These are phyloP conservation scores for Neosilurus mollespiculum DNA, from an alignment of 2,797 vertebrate genomes.

Conservation along the genomic window DNA sequence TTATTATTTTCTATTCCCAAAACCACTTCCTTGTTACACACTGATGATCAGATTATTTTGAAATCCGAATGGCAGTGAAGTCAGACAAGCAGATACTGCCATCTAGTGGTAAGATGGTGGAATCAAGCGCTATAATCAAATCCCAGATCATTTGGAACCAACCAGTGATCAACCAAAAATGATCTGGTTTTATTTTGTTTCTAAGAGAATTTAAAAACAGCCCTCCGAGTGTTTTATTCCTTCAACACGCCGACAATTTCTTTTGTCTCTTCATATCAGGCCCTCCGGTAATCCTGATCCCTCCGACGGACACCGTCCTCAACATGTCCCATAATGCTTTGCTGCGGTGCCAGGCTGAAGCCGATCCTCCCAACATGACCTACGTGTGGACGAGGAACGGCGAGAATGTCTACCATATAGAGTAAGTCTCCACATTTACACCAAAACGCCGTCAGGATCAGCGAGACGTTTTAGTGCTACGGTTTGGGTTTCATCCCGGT, in stretches of 20 bases:
- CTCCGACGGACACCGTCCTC: slow-evolving; percentile 79
- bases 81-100: slow-evolving; percentile 3
- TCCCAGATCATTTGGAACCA: neutral
- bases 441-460: neutral
- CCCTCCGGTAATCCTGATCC: slow-evolving; percentile 83
- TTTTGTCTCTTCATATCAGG: slow-evolving; percentile 66
- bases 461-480: neutral
- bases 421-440: slow-evolving; percentile 67
- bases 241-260: too few relatives aligned
- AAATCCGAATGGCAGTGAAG: neutral
- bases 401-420: slow-evolving; percentile 85
- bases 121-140: neutral
- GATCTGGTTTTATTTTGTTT: neutral
- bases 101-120: slow-evolving; percentile 45
- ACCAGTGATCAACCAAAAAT: neutral
- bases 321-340: slow-evolving; percentile 87
- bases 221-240: neutral
- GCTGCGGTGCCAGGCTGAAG: slow-evolving; percentile 84
- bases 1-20: neutral
- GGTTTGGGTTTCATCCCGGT: neutral
- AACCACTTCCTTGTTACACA: neutral
- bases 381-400: slow-evolving; percentile 87
- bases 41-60: neutral
- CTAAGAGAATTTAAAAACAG: neutral
- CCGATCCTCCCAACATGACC: slow-evolving; percentile 92